Evolutionary conservation across 2,888 invertebrate genomes (phyloP).

Genomic region (Dexiosoma caninum): DNA sequence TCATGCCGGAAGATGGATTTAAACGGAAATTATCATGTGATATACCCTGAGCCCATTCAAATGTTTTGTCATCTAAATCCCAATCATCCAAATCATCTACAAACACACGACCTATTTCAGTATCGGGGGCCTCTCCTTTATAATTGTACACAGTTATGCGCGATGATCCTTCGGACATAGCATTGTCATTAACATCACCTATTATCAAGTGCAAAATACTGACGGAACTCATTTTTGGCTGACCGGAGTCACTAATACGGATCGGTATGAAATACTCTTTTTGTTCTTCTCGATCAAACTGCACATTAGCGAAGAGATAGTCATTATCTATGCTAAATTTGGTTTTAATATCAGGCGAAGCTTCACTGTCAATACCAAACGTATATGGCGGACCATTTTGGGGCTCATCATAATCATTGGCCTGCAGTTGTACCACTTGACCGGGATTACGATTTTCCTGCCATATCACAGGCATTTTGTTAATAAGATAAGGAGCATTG

Average conservation of each 20-base stretch:
- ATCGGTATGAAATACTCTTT: slow-evolving; percentile 94
- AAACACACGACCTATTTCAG: slow-evolving; percentile 90
- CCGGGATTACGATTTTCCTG: slow-evolving; percentile 87
- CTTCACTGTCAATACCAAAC: slow-evolving; percentile 80
- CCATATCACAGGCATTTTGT: slow-evolving; percentile 90
- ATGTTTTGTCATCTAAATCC: slow-evolving; percentile 95
- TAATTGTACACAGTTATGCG: slow-evolving; percentile 97
- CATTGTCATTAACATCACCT: slow-evolving; percentile 96
- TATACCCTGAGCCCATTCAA: slow-evolving; percentile 82
- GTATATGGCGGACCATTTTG: slow-evolving; percentile 92
- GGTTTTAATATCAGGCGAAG: slow-evolving; percentile 83
- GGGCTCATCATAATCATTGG: slow-evolving; percentile 88
- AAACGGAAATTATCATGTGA: slow-evolving; percentile 84
- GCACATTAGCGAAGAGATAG: slow-evolving; percentile 84
- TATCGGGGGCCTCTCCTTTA: slow-evolving; percentile 88
- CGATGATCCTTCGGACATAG: slow-evolving; percentile 91
- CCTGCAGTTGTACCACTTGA: slow-evolving; percentile 83
- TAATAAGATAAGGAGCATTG: slow-evolving; percentile 92
- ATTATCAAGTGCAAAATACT: slow-evolving; percentile 93
- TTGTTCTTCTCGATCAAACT: slow-evolving; percentile 91
- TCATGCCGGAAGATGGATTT: slow-evolving; percentile 88
- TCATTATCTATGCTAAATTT: slow-evolving; percentile 86
- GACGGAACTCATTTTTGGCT: slow-evolving; percentile 85
- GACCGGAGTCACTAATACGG: slow-evolving; percentile 91
- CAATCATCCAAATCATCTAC: slow-evolving; percentile 97